Evolutionary conservation across 2,888 invertebrate species (phyloP).

Genomic region (Acronicta psi): DNA sequence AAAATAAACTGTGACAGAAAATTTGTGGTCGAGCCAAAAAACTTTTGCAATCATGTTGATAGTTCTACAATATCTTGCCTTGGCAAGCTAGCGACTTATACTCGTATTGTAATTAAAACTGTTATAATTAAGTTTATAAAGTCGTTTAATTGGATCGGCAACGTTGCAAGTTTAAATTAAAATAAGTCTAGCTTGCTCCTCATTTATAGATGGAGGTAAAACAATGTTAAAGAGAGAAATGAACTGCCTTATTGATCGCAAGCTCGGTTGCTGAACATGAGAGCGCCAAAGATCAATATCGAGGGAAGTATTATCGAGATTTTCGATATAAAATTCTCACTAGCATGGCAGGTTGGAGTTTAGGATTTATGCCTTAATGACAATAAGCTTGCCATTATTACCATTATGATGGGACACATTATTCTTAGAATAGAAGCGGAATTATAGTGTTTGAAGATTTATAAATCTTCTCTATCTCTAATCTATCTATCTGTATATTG

Average conservation of each 20-base stretch:
- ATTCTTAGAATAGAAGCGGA: no score
- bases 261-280: neutral
- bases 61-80: slow-evolving; percentile 15
- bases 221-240: neutral
- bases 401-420: no score
- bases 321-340: no score
- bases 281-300: no score
- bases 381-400: no score
- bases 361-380: no score
- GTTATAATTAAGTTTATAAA: slow-evolving; percentile 31
- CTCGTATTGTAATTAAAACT: slow-evolving; percentile 38
- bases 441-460: no score
- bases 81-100: slow-evolving; percentile 17
- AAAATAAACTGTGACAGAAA: slow-evolving; percentile 21
- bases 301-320: no score
- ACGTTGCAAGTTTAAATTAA: slow-evolving; percentile 36
- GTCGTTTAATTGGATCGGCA: slow-evolving; percentile 14
- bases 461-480: no score
- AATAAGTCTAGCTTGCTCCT: slow-evolving; percentile 20
- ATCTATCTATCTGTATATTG: no score
- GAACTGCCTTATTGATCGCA: neutral
- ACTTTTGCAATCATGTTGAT: slow-evolving; percentile 15
- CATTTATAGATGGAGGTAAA: slow-evolving; percentile 11
- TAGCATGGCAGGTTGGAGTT: no score
- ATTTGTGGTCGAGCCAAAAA: slow-evolving; percentile 20